Conservation (phyloP, 2,113 vertebrate species). For the Cheilinus undulatus region DNA sequence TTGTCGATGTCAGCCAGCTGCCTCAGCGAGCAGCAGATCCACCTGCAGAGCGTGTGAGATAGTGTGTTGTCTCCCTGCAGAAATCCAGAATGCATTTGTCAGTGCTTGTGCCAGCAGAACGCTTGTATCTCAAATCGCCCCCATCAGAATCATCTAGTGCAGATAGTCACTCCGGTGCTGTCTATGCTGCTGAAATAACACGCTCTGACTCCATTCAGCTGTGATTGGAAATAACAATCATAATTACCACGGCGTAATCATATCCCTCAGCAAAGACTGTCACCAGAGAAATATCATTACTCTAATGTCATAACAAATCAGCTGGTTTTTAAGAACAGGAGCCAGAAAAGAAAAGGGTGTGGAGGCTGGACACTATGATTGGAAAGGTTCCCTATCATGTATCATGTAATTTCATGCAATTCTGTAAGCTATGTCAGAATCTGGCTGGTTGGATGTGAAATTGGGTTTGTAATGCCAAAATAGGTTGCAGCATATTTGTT, state of each 20-base stretch:
- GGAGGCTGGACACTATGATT: conserved; percentile 57
- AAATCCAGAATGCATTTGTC: conserved; percentile 61
- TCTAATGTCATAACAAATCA: conserved; percentile 77
- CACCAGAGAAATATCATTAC: conserved; percentile 76
- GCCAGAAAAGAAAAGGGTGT: conserved; percentile 43
- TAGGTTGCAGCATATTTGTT: conserved; percentile 18
- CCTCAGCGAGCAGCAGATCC: conserved; percentile 47
- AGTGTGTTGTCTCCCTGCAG: conserved; percentile 56
- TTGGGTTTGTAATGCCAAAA: not conserved
- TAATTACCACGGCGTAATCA: conserved; percentile 79
- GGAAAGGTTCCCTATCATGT: conserved; percentile 51
- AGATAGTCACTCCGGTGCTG: conserved; percentile 59
- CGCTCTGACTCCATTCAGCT: conserved; percentile 72
- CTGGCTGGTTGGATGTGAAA: conserved; percentile 25
- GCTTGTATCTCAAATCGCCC: conserved; percentile 60
- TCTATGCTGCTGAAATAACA: conserved; percentile 69
- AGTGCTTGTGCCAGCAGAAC: conserved; percentile 65
- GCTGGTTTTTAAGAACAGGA: conserved; percentile 67
- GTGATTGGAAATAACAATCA: conserved; percentile 80
- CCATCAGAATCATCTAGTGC: conserved; percentile 65
- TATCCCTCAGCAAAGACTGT: conserved; percentile 76
- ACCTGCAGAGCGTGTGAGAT: conserved; percentile 57
- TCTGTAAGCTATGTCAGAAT: conserved; percentile 34
- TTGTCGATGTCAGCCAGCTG: conserved; percentile 37
- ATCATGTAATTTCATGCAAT: conserved; percentile 44